phyloP scores from a whole-genome alignment of 2,797 vertebrate species.

The Lagodon rhomboides region DNA sequence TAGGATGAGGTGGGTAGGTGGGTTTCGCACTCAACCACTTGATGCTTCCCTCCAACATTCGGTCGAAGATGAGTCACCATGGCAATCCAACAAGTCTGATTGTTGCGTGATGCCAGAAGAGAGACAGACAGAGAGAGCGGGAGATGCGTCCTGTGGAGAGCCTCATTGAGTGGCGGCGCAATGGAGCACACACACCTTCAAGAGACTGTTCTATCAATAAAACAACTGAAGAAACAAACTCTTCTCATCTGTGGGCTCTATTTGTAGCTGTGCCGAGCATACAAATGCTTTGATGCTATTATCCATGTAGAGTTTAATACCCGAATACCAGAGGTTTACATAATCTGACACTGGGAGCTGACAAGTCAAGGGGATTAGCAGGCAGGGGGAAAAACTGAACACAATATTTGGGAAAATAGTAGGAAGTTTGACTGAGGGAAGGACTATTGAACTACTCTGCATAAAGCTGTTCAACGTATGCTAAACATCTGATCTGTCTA shows the following conservation, averaged over 20 bases:
- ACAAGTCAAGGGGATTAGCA: not conserved
- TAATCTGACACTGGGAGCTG: not conserved
- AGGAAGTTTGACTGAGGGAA: not conserved
- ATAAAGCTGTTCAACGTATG: not conserved
- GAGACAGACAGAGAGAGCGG: constrained; percentile 38
- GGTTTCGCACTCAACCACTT: constrained; percentile 64
- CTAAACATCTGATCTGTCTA: not conserved
- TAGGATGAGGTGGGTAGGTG: constrained; percentile 39
- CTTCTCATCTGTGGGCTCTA: not conserved
- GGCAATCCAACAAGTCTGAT: constrained; percentile 63
- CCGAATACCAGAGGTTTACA: not conserved
- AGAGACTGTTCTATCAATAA: constrained; percentile 55
- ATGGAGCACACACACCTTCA: constrained; percentile 51
- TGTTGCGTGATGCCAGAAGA: constrained; percentile 52
- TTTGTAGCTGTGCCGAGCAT: not conserved
- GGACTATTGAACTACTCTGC: not conserved
- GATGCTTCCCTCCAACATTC: constrained; percentile 69
- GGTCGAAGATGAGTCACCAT: constrained; percentile 74
- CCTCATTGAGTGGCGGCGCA: constrained; percentile 65
- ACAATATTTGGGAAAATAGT: not conserved
- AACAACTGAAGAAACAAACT: constrained; percentile 23
- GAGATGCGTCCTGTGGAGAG: constrained; percentile 67
- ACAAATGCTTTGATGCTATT: not conserved
- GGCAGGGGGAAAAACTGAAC: not conserved
- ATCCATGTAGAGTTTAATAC: not conserved